A percentile compares a stretch with the other conserved stretches of the same genome.
Evolutionary conservation across 2,113 vertebrate species (phyloP).

Genomic region (Sinocyclocheilus rhinocerous): DNA sequence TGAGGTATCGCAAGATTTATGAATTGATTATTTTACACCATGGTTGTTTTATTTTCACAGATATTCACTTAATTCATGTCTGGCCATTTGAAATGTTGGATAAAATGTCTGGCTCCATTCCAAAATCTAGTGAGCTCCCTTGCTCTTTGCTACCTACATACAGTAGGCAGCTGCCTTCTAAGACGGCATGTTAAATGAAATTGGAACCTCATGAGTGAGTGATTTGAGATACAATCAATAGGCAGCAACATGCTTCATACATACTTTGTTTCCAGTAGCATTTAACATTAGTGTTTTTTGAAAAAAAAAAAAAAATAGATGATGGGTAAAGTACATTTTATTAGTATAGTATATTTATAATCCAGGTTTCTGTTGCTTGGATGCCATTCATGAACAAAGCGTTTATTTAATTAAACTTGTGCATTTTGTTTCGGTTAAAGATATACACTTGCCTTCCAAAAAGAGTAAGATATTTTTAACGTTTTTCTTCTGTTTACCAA

Average conservation of each 20-base stretch:
- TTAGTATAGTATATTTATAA: neutral
- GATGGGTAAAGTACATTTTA: neutral
- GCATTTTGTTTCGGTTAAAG: neutral
- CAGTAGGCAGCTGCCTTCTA: neutral
- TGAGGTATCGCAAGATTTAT: neutral
- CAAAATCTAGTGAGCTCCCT: neutral
- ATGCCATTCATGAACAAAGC: neutral
- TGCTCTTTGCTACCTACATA: neutral
- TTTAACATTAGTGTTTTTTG: neutral
- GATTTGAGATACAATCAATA: neutral
- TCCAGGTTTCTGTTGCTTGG: neutral
- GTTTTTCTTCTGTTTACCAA: neutral
- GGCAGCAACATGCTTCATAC: neutral
- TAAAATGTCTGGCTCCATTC: neutral
- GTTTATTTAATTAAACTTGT: neutral
- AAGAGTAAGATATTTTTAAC: too few relatives aligned
- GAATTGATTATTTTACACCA: neutral
- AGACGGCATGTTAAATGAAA: neutral
- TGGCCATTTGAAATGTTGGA: neutral
- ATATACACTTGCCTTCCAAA: neutral
- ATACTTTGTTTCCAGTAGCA: neutral
- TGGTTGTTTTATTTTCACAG: neutral
- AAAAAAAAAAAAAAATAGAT: neutral
- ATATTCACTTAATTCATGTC: neutral
- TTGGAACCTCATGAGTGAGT: neutral